These are phyloP conservation scores for Euclidia mi DNA, from an alignment of 2,888 invertebrate genomes.

Conservation along the genomic window DNA sequence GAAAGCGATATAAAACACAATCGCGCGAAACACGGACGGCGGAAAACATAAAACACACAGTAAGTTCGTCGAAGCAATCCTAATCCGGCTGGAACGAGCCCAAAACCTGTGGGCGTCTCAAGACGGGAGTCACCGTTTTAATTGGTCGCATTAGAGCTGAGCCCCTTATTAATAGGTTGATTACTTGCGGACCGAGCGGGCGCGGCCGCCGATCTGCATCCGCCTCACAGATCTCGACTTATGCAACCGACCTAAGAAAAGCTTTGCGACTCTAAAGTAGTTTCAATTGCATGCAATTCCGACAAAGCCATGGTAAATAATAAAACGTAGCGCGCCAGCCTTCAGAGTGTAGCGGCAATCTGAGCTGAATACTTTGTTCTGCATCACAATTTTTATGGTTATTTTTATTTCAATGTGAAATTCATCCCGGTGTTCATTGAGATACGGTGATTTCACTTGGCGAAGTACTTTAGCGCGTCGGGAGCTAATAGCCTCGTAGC, in stretches of 20 bases:
- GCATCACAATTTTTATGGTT: constrained; percentile 33
- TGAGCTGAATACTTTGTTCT: constrained; percentile 38
- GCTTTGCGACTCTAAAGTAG: constrained; percentile 62
- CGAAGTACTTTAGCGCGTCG: constrained; percentile 81
- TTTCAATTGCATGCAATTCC: constrained; percentile 55
- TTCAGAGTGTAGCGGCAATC: constrained; percentile 37
- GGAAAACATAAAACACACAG: constrained; percentile 63
- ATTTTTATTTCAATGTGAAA: constrained; percentile 44
- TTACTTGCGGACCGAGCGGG: constrained; percentile 81
- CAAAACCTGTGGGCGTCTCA: constrained; percentile 88
- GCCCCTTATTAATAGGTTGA: constrained; percentile 89
- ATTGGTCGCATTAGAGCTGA: constrained; percentile 87
- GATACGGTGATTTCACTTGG: constrained; percentile 74
- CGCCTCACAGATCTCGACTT: constrained; percentile 61
- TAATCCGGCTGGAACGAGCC: constrained; percentile 86
- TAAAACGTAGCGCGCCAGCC: constrained; percentile 48
- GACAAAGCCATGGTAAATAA: constrained; percentile 59
- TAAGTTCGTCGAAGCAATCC: constrained; percentile 73
- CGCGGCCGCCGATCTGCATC: constrained; percentile 59
- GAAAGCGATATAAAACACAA: constrained; percentile 63
- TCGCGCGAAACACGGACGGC: constrained; percentile 54
- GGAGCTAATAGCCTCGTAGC: constrained; percentile 80
- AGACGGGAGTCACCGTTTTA: constrained; percentile 86
- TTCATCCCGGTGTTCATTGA: constrained; percentile 48
- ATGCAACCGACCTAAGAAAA: constrained; percentile 72